These are phyloP conservation scores for Porites divaricata DNA, from an alignment of 92 coral and sea anemone species.

Conservation along the genomic window DNA sequence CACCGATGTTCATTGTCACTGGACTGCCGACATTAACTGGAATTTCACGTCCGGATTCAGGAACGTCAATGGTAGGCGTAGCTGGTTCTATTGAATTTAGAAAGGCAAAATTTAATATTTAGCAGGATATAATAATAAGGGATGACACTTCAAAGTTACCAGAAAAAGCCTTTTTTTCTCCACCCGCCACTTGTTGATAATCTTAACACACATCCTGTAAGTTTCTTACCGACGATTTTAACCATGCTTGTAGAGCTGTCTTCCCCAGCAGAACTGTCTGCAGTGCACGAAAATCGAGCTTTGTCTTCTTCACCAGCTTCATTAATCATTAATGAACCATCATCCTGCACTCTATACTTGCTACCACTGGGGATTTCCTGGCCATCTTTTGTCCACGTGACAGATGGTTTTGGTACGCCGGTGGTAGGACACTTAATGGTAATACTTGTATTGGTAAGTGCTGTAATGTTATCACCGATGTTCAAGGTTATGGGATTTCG, in stretches of 20 bases:
- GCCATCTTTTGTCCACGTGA: constrained; percentile 60
- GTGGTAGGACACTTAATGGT: constrained; percentile 58
- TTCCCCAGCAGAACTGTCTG: constrained; percentile 47
- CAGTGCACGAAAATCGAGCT: constrained; percentile 59
- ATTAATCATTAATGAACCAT: constrained; percentile 52
- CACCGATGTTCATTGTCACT: constrained; percentile 55
- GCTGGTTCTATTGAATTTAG: constrained; percentile 26
- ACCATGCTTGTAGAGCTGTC: constrained; percentile 48
- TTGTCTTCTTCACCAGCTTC: constrained; percentile 29
- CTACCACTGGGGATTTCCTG: constrained; percentile 1
- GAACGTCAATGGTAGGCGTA: constrained; percentile 37
- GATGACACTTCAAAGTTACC: too few species aligned
- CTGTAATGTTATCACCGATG: constrained; percentile 62
- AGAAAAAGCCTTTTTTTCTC: too few species aligned
- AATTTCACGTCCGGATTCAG: constrained; percentile 22
- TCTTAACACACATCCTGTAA: background rate
- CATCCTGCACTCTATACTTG: constrained; percentile 15
- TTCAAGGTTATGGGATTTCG: constrained; percentile 37
- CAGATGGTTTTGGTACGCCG: constrained; percentile 59
- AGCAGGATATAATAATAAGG: too few species aligned
- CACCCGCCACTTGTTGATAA: too few species aligned
- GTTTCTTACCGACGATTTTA: constrained; percentile 52
- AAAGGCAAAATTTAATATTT: too few species aligned
- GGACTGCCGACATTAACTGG: constrained; percentile 67
- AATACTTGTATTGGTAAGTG: constrained; percentile 46